phyloP scores from a whole-genome alignment of 2,888 invertebrate genomes.

The Cyrtodaria siliqua region DNA sequence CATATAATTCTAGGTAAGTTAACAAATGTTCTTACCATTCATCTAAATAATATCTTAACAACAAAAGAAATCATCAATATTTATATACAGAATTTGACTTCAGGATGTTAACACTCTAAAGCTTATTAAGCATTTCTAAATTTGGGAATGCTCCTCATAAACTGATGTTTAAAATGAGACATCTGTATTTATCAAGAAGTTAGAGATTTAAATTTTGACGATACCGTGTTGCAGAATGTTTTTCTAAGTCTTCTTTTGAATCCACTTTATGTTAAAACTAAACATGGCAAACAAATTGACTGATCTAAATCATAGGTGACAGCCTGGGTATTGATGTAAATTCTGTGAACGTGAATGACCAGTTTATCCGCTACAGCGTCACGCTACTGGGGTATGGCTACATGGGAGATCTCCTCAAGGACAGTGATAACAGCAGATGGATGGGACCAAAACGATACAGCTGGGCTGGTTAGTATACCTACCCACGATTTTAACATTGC shows the following conservation, averaged over 20 bases:
- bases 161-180: too few relatives aligned
- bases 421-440: conserved; percentile 93
- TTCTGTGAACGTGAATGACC: conserved; percentile 89
- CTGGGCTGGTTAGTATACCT: conserved; percentile 91
- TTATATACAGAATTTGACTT: too few relatives aligned
- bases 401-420: conserved; percentile 92
- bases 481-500: too few relatives aligned
- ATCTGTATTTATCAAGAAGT: too few relatives aligned
- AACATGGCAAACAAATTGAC: neutral
- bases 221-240: conserved; percentile 1
- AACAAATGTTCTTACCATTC: too few relatives aligned
- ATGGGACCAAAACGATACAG: conserved; percentile 95
- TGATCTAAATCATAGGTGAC: conserved; percentile 89
- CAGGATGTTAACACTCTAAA: too few relatives aligned
- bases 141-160: too few relatives aligned
- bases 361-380: conserved; percentile 90
- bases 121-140: too few relatives aligned
- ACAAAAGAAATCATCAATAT: too few relatives aligned
- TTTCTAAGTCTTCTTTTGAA: neutral
- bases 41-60: too few relatives aligned
- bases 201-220: too few relatives aligned
- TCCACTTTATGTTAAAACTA: neutral
- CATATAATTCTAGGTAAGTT: conserved; percentile 92
- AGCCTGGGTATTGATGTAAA: conserved; percentile 91
- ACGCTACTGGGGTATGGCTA: conserved; percentile 94